phyloP scores from a whole-genome alignment of 2,888 invertebrate species.

The Eutolmus rufibarbis region DNA sequence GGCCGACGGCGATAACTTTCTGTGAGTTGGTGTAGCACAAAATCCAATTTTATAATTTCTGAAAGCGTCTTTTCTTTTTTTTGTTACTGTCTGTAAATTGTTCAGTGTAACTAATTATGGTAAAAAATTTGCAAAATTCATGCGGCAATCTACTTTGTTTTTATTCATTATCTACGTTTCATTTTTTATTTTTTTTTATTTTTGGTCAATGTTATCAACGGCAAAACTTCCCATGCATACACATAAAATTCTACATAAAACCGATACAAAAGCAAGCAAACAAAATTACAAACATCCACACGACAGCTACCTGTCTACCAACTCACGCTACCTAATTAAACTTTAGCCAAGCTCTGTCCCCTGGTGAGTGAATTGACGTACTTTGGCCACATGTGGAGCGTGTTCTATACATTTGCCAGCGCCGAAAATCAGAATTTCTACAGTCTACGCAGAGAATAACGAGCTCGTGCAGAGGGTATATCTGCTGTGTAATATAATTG shows the following conservation, averaged over 20 bases:
- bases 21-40: not conserved
- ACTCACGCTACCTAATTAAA: constrained; percentile 31
- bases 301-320: not conserved
- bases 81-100: constrained; percentile 2
- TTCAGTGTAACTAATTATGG: not conserved
- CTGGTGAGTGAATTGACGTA: not conserved
- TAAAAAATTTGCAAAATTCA: constrained; percentile 11
- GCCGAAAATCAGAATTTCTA: constrained; percentile 1
- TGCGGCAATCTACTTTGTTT: not conserved
- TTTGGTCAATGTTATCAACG: not conserved
- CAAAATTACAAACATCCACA: constrained; percentile 5
- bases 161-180: not conserved
- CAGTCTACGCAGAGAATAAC: not conserved
- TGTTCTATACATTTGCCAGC: constrained; percentile 1
- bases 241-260: not conserved
- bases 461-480: not conserved
- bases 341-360: constrained; percentile 11
- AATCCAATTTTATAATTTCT: not conserved
- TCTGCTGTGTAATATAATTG: constrained; percentile 14
- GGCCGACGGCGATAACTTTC: not conserved
- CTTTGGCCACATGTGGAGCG: not conserved
- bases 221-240: not conserved
- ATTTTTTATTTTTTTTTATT: no score
- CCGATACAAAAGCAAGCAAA: constrained; percentile 26
- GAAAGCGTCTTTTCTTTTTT: not conserved